Base-by-base conservation (phyloP, 2,797 vertebrate genomes). In the Telmatherina bonti region DNA sequence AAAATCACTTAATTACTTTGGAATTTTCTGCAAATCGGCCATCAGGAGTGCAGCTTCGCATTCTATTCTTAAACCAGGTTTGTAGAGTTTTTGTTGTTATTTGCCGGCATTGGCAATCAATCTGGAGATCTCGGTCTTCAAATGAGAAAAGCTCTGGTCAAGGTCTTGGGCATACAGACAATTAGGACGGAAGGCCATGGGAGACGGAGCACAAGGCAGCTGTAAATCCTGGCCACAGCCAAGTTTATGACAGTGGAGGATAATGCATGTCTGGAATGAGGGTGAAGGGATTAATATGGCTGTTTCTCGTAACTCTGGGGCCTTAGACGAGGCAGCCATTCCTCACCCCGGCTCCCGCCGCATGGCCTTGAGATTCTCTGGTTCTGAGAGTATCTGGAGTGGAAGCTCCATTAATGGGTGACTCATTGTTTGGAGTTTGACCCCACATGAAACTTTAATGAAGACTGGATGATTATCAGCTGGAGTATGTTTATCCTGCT, bases 211-310 rank as follows among this genome's bases (percentile, higher is more conserved):
- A 72, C 53, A 56, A 85, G 78, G 84, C 85, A 66, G 88, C 86
- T 72, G 85, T 92, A 92, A 92, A 92, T 94, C 85, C 85, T 82
- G 35, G 78, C 67, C 74, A 62, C 76, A 66, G 93, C 93, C 93
- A 94, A 90, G 89, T 93, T 93, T 90, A 85, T 93, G 93, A 93
- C 91, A 92, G 74, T 31, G 62, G 79, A 88, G 89, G 88, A 93
- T 92, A 85, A 87, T 76, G 82, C 63, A 82, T 79, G 88, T 90
- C 88, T 69, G 70, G 82, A 74, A 83, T 67, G 85, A 89, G 85
- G 78, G 72, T 89, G 85, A 86, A 75, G 86, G 90, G 85, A 93
- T 93, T 93, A 54, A 92, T 93, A 86, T 88, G 85, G 67, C 85
- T 65, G 66, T 86, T 89, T 87, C 72, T 87, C 72, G 76, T 85